A percentile compares a stretch with the other conserved stretches of the same genome.
These are phyloP conservation scores for Mustela nigripes DNA, from an alignment of 2,113 vertebrate species.

Conservation along the genomic window DNA sequence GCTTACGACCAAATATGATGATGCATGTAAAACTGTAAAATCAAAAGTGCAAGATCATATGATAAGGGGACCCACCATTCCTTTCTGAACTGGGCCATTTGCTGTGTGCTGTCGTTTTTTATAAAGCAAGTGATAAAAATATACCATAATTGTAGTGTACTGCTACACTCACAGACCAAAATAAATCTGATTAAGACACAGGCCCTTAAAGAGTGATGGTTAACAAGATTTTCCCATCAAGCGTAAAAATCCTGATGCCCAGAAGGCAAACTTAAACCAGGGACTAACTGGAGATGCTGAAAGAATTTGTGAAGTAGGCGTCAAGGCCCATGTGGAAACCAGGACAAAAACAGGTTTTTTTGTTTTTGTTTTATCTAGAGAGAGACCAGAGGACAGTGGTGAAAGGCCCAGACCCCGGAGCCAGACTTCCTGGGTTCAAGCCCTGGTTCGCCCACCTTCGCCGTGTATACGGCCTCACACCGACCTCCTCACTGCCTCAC, in stretches of 20 bases:
- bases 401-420: fast-evolving
- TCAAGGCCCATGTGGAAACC: constrained; percentile 36
- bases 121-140: constrained; percentile 68
- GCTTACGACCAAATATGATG: neutral
- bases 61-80: neutral
- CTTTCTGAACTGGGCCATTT: neutral
- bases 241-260: neutral
- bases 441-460: neutral
- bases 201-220: constrained; percentile 60
- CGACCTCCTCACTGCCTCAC: neutral
- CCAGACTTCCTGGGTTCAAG: neutral
- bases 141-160: neutral
- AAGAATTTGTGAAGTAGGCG: constrained; percentile 59
- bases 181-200: constrained; percentile 74
- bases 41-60: neutral
- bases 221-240: constrained; percentile 17
- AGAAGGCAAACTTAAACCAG: neutral
- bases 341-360: neutral
- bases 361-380: neutral
- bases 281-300: constrained; percentile 55
- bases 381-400: neutral
- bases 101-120: constrained; percentile 28
- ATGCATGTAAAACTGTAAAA: neutral
- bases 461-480: neutral
- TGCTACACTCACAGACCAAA: constrained; percentile 38